These are phyloP conservation scores for Pristis pectinata DNA, from an alignment of 2,797 vertebrate species.

Conservation along the genomic window DNA sequence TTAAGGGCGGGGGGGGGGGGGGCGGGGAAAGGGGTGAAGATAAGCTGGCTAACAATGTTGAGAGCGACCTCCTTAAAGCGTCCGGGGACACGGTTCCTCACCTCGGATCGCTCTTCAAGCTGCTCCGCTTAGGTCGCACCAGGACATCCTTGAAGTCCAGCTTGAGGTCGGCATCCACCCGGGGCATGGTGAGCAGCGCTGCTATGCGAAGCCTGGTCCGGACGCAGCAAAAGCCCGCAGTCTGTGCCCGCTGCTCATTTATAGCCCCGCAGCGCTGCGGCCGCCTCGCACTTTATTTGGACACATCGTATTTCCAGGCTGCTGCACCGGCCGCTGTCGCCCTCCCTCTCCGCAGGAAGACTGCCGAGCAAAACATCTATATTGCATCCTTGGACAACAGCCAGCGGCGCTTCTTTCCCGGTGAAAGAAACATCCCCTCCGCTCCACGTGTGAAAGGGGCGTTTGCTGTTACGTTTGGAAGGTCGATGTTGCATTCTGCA, in stretches of 20 bases:
- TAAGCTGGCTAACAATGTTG: too few relatives aligned
- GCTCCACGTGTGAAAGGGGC: too few relatives aligned
- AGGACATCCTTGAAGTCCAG: constrained; percentile 98
- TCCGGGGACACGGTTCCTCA: constrained; percentile 49
- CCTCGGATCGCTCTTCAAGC: constrained; percentile 94
- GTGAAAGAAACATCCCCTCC: background rate
- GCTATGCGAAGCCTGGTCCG: background rate
- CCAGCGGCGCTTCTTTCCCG: background rate
- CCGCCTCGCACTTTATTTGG: constrained; percentile 78
- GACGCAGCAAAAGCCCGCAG: constrained; percentile 39
- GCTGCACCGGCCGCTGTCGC: constrained; percentile 31
- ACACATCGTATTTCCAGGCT: constrained; percentile 46
- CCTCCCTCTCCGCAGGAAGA: background rate
- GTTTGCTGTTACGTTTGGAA: background rate
- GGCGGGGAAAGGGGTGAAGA: too few relatives aligned
- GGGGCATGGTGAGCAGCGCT: constrained; percentile 69
- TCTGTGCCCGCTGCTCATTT: background rate
- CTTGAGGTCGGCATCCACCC: constrained; percentile 88
- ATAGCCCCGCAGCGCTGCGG: constrained; percentile 27
- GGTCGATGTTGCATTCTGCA: background rate
- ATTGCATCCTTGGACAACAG: background rate
- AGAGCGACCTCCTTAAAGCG: background rate
- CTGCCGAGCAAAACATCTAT: background rate
- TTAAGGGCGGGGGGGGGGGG: background rate
- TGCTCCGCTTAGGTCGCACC: constrained; percentile 92